Percentiles rank a stretch among this genome's conserved stretches.
Evolutionary conservation across 1,140 invertebrate species (phyloP).

Genomic region (Sycophaga agraensis): DNA sequence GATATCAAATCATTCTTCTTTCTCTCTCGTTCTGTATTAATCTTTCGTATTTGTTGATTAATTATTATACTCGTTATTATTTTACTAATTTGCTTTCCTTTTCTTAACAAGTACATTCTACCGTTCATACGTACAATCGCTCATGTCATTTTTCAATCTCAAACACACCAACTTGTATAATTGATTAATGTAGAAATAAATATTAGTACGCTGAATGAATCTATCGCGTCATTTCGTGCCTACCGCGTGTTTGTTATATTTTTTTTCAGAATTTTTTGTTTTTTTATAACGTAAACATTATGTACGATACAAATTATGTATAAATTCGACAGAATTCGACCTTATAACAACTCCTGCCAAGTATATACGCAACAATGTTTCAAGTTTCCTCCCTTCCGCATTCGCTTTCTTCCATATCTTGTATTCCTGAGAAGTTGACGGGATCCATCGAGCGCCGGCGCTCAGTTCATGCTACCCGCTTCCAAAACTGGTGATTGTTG

Average conservation of each 20-base stretch:
- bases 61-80: neutral
- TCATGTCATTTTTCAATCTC: slow-evolving; percentile 15
- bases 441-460: slow-evolving; percentile 18
- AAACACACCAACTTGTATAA: slow-evolving; percentile 41
- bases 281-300: slow-evolving; percentile 14
- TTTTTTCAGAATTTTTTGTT: slow-evolving; percentile 18
- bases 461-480: slow-evolving; percentile 25
- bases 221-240: slow-evolving; percentile 29
- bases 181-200: slow-evolving; percentile 53
- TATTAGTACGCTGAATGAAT: slow-evolving; percentile 44
- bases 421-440: slow-evolving; percentile 8
- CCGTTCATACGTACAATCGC: neutral
- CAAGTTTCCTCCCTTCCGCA: neutral
- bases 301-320: slow-evolving; percentile 41
- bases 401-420: neutral
- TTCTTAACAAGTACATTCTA: neutral
- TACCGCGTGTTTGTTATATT: slow-evolving; percentile 12
- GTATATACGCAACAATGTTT: neutral
- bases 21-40: slow-evolving; percentile 9
- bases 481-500: slow-evolving; percentile 17
- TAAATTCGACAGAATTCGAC: slow-evolving; percentile 35
- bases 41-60: neutral
- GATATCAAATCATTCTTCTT: slow-evolving; percentile 5
- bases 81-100: neutral
- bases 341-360: slow-evolving; percentile 2